phyloP scores from a whole-genome alignment of 2,888 invertebrate species.

The Drosophila nigritarsus region DNA sequence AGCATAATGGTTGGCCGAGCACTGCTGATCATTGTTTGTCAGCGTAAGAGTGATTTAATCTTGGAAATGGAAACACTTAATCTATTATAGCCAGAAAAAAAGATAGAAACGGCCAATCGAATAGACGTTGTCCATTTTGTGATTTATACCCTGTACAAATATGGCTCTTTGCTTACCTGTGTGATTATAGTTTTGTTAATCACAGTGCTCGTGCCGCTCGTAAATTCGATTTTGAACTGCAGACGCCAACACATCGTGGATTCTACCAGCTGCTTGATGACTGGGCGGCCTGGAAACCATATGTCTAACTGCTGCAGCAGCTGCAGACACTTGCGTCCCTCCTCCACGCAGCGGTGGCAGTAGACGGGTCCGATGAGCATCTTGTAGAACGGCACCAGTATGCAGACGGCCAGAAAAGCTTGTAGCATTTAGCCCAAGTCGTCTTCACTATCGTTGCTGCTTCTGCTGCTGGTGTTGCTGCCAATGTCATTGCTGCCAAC shows the following conservation, averaged over 20 bases:
- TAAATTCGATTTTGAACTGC: conserved; percentile 69
- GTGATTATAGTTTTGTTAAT: conserved; percentile 71
- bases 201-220: conserved; percentile 67
- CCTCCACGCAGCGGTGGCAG: conserved; percentile 65
- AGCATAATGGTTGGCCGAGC: too few relatives aligned
- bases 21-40: too few relatives aligned
- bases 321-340: conserved; percentile 75
- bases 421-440: conserved; percentile 23
- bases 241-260: conserved; percentile 72
- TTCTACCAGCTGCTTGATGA: conserved; percentile 61
- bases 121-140: background rate
- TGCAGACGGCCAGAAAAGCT: conserved; percentile 58
- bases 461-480: background rate
- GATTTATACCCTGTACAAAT: background rate
- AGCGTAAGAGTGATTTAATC: too few relatives aligned
- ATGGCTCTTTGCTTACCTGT: conserved; percentile 55
- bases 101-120: too few relatives aligned
- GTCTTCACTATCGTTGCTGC: conserved; percentile 1
- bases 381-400: conserved; percentile 76
- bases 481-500: conserved; percentile 12
- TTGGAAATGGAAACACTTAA: too few relatives aligned
- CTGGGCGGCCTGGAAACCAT: conserved; percentile 66
- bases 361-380: conserved; percentile 78
- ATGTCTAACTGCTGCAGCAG: conserved; percentile 73
- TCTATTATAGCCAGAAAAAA: too few relatives aligned